These are phyloP conservation scores for Arizona elegans DNA, from an alignment of 2,113 vertebrate genomes.

Conservation along the genomic window DNA sequence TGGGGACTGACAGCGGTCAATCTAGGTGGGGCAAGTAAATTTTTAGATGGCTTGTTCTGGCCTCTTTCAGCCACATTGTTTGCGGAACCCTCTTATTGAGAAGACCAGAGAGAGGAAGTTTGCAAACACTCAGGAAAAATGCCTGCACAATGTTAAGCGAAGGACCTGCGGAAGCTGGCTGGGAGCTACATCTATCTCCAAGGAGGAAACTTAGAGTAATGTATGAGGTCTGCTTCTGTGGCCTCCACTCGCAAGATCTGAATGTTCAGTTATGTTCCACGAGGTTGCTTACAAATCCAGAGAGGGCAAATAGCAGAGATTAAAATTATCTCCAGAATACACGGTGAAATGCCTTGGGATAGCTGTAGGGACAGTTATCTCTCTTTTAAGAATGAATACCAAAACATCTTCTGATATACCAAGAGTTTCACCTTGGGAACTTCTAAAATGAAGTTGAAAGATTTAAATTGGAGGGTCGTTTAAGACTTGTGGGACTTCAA, in stretches of 20 bases:
- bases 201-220: background rate
- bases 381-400: background rate
- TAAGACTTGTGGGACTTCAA: background rate
- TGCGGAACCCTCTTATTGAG: too few relatives aligned
- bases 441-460: background rate
- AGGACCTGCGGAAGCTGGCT: background rate
- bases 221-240: background rate
- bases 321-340: constrained; percentile 52
- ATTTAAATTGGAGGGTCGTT: background rate
- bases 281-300: constrained; percentile 29
- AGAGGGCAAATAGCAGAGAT: constrained; percentile 32
- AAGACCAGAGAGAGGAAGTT: background rate
- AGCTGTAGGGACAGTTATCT: constrained; percentile 41
- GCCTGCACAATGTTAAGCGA: background rate
- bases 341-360: constrained; percentile 45
- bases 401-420: background rate
- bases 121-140: background rate
- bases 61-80: too few relatives aligned
- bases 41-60: too few relatives aligned
- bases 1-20: too few relatives aligned
- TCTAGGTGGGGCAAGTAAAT: too few relatives aligned
- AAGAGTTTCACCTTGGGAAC: background rate
- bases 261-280: constrained; percentile 45
- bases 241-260: background rate
- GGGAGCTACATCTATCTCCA: background rate